These are phyloP conservation scores for Gila orcuttii DNA, from an alignment of 2,113 vertebrate genomes.

Conservation along the genomic window DNA sequence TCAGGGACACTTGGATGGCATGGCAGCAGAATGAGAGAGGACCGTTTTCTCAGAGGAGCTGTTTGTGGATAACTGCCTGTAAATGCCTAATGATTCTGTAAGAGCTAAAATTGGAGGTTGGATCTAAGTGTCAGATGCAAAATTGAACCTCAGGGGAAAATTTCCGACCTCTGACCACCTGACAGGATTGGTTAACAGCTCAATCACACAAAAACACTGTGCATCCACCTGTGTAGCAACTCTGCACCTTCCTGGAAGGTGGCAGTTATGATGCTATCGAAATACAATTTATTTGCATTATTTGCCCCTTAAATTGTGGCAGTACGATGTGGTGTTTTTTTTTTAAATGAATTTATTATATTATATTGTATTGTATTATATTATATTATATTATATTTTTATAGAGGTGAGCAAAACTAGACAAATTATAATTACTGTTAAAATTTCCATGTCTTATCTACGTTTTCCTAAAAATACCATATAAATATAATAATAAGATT, in stretches of 20 bases:
- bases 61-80: constrained; percentile 35
- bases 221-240: not conserved
- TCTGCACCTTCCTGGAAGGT: not conserved
- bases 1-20: not conserved
- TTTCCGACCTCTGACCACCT: not conserved
- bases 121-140: not conserved
- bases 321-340: not conserved
- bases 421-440: too few relatives aligned
- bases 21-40: not conserved
- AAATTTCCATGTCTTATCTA: too few relatives aligned
- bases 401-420: too few relatives aligned
- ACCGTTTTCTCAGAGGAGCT: constrained; percentile 11
- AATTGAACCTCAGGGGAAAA: constrained; percentile 11
- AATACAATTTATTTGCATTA: not conserved
- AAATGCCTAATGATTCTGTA: constrained; percentile 25
- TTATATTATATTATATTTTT: too few relatives aligned
- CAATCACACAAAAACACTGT: not conserved
- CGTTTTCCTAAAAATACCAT: not conserved
- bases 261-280: not conserved
- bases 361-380: not conserved
- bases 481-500: too few relatives aligned
- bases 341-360: not conserved
- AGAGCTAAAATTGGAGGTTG: constrained; percentile 8
- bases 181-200: not conserved
- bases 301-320: not conserved